Evolutionary conservation across 2,113 vertebrate genomes (phyloP).

Genomic region (Telmatochromis sp.): DNA sequence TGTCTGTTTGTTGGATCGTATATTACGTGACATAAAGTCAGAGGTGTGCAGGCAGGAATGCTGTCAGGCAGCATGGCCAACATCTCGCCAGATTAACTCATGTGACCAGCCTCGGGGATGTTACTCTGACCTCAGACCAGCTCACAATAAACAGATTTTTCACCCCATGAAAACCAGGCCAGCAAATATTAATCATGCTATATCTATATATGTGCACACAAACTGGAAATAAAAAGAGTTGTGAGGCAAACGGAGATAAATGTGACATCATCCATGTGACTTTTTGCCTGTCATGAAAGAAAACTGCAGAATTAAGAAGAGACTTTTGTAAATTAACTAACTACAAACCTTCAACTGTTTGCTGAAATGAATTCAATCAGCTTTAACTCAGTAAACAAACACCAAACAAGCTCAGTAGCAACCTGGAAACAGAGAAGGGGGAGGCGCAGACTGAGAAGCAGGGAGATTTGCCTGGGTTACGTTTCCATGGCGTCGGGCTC

Average conservation of each 20-base stretch:
- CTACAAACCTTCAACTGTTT: background rate
- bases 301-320: background rate
- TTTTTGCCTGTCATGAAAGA: background rate
- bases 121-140: background rate
- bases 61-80: background rate
- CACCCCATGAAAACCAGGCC: background rate
- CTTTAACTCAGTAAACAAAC: background rate
- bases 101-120: background rate
- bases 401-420: background rate
- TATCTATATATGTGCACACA: background rate
- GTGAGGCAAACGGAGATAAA: background rate
- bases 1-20: background rate
- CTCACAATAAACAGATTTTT: background rate
- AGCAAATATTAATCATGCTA: background rate
- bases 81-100: background rate
- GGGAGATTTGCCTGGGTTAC: background rate
- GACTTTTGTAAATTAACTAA: background rate
- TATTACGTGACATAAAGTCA: background rate
- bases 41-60: slow-evolving; percentile 39
- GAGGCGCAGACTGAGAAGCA: background rate
- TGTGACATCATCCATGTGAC: background rate
- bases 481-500: background rate
- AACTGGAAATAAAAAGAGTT: background rate
- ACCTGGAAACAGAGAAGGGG: background rate
- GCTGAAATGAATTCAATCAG: background rate